These are phyloP conservation scores for Murina feae DNA, from an alignment of 2,113 vertebrate genomes.

Conservation along the genomic window DNA sequence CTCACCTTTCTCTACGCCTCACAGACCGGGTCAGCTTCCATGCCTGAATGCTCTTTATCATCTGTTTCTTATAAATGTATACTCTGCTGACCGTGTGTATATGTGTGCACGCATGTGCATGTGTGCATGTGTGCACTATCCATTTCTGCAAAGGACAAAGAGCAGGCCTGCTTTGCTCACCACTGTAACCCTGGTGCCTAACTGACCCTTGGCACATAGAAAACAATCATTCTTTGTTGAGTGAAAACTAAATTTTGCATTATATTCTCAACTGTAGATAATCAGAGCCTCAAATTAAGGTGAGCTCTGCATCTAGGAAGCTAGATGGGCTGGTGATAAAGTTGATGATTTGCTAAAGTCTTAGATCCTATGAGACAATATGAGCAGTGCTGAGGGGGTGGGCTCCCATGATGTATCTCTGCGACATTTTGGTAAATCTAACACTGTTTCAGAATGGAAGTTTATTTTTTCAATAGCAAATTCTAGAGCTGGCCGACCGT, in stretches of 20 bases:
- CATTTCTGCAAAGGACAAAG: neutral
- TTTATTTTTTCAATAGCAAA: neutral
- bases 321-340: neutral
- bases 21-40: neutral
- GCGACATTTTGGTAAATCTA: neutral
- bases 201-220: neutral
- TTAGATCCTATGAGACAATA: neutral
- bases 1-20: neutral
- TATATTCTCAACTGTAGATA: neutral
- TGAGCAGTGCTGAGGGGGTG: neutral
- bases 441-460: neutral
- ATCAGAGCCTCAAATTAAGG: neutral
- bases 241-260: neutral
- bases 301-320: neutral
- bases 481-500: neutral
- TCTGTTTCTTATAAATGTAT: neutral
- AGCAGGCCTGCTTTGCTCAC: neutral
- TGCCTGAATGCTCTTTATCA: no score
- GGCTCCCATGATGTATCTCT: neutral
- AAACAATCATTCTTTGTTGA: neutral
- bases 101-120: no score
- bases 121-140: rapidly evolving
- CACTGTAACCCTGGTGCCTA: neutral
- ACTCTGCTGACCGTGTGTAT: neutral
- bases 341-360: neutral